Evolutionary conservation across 2,113 vertebrate species (phyloP), one percentile per base, ranked within the genome.

Genomic region (Dipodomys spectabilis): DNA sequence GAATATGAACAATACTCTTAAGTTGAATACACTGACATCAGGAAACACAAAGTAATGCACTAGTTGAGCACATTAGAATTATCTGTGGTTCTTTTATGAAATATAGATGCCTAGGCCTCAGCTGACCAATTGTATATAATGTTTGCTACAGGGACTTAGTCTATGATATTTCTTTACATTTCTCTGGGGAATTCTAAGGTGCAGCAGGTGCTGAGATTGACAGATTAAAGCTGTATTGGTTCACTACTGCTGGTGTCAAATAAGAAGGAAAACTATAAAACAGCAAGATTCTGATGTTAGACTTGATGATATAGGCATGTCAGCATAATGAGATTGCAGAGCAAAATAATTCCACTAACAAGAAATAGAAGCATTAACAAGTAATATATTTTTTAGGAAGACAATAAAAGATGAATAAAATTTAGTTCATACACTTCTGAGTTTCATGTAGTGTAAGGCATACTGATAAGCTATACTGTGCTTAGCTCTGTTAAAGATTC

Each of bases 121-220:
- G 27, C 2, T 45, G 73, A 35, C 27, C 32, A 68, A n/a, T 73
- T 79, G 25, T 45, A 39, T 35, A 44, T 67, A n/a, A n/a, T 82
- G 53, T 69, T 80, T 82, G 73, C 69, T 32, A 27, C 10, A 73
- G 27, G n/a, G 27, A 74, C 49, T 75, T 60, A 19, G 22, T 15
- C 64, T 20, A 68, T 73, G 45, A 22, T 19, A 82, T 60, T 89
- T 87, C 35, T 92, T 28, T 86, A 45, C 94, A 83, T 71, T 67
- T 93, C n/a, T 87, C 22, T 30, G 64, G 75, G 30, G 15, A 39
- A 67, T 86, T 75, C 62, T 72, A 89, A 83, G n/a, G 39, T 5
- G 22, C 2, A n/a, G n/a, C 20, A 16, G 1, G n/a, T 64, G 22
- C n/a, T 74, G 16, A 72, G 49, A 53, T 65, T 67, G 27, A 30